Conservation (phyloP, 1,140 invertebrate genomes). For the Lamellibrachia luymesi region DNA sequence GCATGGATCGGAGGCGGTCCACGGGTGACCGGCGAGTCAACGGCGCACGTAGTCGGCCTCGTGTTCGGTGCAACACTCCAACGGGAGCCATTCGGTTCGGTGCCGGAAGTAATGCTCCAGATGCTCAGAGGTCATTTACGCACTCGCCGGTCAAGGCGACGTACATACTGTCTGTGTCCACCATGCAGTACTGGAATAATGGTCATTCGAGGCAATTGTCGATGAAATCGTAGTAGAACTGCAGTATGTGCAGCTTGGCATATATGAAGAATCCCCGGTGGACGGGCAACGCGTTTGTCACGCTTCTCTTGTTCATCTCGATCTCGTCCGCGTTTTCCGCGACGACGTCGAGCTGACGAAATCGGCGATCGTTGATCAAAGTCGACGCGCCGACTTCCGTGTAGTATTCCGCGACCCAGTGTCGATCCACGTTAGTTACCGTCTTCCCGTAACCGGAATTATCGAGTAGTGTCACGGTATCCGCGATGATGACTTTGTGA, state of each 20-base stretch:
- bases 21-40: too few species aligned
- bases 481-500: constrained; percentile 29
- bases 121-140: constrained; percentile 20
- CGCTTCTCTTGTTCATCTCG: constrained; percentile 19
- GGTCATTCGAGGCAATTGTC: constrained; percentile 34
- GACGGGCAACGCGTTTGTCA: constrained; percentile 23
- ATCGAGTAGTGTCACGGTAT: constrained; percentile 22
- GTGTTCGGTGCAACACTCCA: too few species aligned
- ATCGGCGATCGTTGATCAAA: not conserved
- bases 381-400: not conserved
- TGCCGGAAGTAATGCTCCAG: too few species aligned
- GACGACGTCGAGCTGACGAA: not conserved
- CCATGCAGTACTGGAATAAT: constrained; percentile 35
- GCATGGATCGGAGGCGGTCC: too few species aligned
- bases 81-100: too few species aligned
- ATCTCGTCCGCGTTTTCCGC: constrained; percentile 24
- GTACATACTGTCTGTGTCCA: constrained; percentile 37
- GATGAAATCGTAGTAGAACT: too few species aligned
- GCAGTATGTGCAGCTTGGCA: constrained; percentile 26
- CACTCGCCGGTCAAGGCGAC: constrained; percentile 26
- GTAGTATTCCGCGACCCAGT: not conserved
- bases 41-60: too few species aligned
- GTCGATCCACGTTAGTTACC: not conserved
- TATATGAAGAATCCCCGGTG: constrained; percentile 32
- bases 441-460: constrained; percentile 20